Evolutionary conservation across 1,140 invertebrate species (phyloP), one percentile per base, ranked within the genome.

Genomic region (Orchestia grillus): DNA sequence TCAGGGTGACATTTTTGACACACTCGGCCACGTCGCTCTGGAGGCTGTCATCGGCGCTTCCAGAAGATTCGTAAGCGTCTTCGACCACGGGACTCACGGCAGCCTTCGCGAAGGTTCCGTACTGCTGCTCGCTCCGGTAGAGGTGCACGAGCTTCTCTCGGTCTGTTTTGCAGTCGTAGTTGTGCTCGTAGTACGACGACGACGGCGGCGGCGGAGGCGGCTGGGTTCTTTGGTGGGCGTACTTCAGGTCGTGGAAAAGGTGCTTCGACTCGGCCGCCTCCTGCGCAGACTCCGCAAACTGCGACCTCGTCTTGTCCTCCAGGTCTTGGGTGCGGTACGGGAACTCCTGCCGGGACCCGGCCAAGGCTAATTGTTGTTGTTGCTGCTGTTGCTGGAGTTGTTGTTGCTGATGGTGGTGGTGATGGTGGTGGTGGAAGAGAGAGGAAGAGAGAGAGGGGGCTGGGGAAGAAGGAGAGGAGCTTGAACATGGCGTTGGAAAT

Each of bases 361-460:
- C 62, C 62, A 77, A 36, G 28, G 62, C 62, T 77, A 77, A 77
- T 36, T 91, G 88, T 91, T 91, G 88, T 36, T 91, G 88, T 16
- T 91, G 88, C 41, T 91, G 88, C 36, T 91, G 88, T 3, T 42
- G 88, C 15, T 91, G 87, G 8, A 15, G 87, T 36, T 88, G 87
- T 4, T 15, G 88, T 44, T 91, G 88, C 4, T 87, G 96, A 36
- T 44, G 87, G 44, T 57, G 44, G 87, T 88, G 96, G 40, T 87
- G 62, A 44, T 94, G 88, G 94, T 91, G 90, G 43, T 44, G 62
- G 77, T 43, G 42, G 43, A 95, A 62, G 40, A 44, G 53, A 96
- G 44, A 57, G 43, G 57, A 96, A 62, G 90, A 91, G 62, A 95
- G 62, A 42, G 96, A 91, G 44, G 96, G 53, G 44, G 96, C 41